These are phyloP conservation scores for Cossypha niveicapilla DNA, from an alignment of 2,797 vertebrate species.

Conservation along the genomic window DNA sequence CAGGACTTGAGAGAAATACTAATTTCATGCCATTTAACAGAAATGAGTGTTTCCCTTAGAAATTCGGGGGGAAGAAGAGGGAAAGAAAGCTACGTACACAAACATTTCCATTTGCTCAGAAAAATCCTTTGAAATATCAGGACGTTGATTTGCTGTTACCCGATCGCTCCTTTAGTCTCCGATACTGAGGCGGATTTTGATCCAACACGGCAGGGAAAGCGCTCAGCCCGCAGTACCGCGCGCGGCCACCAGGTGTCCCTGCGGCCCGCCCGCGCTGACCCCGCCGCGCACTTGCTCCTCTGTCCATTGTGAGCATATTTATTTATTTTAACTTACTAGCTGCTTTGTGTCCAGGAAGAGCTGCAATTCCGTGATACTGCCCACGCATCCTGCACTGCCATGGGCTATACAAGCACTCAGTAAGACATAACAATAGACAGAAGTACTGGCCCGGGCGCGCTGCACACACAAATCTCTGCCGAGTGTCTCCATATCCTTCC, in stretches of 20 bases:
- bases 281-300: not conserved
- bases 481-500: not conserved
- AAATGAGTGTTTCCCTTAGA: not conserved
- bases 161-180: rapidly evolving
- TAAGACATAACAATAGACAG: not conserved
- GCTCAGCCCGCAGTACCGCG: not conserved
- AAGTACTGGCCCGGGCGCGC: not conserved
- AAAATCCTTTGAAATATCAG: not conserved
- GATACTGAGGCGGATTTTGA: rapidly evolving
- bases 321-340: not conserved
- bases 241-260: not conserved
- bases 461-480: not conserved
- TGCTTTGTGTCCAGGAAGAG: not conserved
- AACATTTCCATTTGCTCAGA: not conserved
- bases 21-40: not conserved
- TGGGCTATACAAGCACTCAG: not conserved
- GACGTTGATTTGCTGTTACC: not conserved
- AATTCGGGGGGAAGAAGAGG: not conserved
- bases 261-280: not conserved
- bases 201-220: rapidly evolving
- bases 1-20: not conserved
- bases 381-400: not conserved
- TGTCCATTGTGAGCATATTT: not conserved
- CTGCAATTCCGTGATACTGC: not conserved
- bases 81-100: rapidly evolving